phyloP scores from a whole-genome alignment of 2,797 vertebrate genomes.

The Monodelphis domestica region DNA sequence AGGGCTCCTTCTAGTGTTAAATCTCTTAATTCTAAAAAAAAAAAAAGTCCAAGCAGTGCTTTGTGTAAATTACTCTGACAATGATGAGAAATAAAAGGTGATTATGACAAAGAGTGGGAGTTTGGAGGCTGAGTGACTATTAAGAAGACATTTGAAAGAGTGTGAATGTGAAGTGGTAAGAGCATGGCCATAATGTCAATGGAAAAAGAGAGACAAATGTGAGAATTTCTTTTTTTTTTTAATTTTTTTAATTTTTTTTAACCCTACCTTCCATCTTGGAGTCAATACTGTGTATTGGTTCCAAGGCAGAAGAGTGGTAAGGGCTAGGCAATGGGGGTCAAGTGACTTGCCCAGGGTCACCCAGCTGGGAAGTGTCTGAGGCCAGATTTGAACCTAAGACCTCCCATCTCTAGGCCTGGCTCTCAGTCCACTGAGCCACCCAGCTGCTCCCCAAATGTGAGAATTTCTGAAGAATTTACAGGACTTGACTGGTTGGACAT shows the following conservation, averaged over 20 bases:
- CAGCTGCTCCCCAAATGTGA: too few relatives aligned
- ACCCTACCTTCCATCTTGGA: too few relatives aligned
- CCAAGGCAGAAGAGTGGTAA: too few relatives aligned
- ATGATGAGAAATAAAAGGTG: not conserved
- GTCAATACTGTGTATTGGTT: too few relatives aligned
- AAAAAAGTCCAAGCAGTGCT: not conserved
- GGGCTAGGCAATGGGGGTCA: too few relatives aligned
- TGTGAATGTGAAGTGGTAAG: not conserved
- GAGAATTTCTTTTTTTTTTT: too few relatives aligned
- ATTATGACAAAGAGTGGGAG: not conserved
- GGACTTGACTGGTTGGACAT: not conserved
- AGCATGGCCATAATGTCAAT: not conserved
- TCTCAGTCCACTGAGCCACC: too few relatives aligned
- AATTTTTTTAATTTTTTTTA: too few relatives aligned
- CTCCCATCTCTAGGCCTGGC: too few relatives aligned
- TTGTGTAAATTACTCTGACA: not conserved
- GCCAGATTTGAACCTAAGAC: too few relatives aligned
- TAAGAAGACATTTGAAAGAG: not conserved
- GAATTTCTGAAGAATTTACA: not conserved
- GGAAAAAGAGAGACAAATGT: not conserved
- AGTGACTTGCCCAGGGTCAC: too few relatives aligned
- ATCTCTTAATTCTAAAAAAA: not conserved
- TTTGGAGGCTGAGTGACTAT: not conserved
- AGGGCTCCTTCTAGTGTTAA: not conserved
- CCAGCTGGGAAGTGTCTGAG: too few relatives aligned